phyloP scores from a whole-genome alignment of 2,113 vertebrate species.

The Nibea coibor region DNA sequence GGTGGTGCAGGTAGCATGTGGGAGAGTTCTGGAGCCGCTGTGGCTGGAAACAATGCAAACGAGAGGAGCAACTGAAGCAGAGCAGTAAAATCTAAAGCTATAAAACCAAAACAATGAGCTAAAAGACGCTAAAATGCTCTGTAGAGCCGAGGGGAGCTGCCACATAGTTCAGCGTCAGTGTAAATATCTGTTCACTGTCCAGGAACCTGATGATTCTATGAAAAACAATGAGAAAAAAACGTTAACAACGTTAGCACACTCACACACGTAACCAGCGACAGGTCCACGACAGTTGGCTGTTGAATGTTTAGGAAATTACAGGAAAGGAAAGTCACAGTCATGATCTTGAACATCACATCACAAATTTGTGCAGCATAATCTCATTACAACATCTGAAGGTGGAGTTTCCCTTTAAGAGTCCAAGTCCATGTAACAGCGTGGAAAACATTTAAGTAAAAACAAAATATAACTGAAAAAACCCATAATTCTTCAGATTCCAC shows the following conservation, averaged over 20 bases:
- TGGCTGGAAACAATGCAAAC: too few relatives aligned
- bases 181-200: background rate
- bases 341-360: background rate
- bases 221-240: background rate
- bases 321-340: background rate
- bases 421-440: background rate
- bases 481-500: slow-evolving; percentile 36
- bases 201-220: background rate
- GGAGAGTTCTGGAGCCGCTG: too few relatives aligned
- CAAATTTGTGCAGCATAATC: background rate
- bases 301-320: background rate
- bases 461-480: background rate
- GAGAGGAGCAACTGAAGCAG: too few relatives aligned
- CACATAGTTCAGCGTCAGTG: too few relatives aligned
- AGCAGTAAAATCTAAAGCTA: too few relatives aligned
- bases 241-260: too few relatives aligned
- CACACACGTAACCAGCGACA: slow-evolving; percentile 18
- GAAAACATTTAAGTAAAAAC: background rate
- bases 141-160: too few relatives aligned
- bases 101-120: too few relatives aligned
- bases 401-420: slow-evolving; percentile 4
- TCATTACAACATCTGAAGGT: background rate
- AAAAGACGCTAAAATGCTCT: too few relatives aligned
- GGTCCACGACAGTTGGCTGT: slow-evolving; percentile 11
- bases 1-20: too few relatives aligned